Conservation (phyloP, 2,113 vertebrate genomes). For the Trochalopteron elliotii region DNA sequence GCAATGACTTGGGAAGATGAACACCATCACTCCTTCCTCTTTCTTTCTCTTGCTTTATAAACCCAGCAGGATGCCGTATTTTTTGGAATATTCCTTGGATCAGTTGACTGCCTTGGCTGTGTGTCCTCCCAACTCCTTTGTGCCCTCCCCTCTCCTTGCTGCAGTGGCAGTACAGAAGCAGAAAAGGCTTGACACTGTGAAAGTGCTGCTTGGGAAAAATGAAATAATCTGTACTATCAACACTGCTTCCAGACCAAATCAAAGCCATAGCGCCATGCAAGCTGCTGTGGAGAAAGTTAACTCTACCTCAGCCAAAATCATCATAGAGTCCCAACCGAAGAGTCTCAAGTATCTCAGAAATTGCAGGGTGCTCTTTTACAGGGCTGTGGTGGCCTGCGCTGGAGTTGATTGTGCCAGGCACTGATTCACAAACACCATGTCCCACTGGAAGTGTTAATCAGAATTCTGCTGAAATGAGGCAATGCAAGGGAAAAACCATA, state of each 20-base stretch:
- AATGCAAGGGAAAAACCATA: background rate
- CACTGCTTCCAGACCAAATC: background rate
- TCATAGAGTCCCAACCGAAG: fast-evolving
- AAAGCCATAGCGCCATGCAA: fast-evolving
- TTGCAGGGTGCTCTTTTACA: fast-evolving
- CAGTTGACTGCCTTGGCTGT: background rate
- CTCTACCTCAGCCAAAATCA: background rate
- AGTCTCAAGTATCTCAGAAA: background rate
- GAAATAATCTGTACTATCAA: fast-evolving
- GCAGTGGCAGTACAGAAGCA: fast-evolving
- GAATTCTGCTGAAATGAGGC: background rate
- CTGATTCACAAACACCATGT: background rate
- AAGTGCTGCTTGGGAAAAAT: background rate
- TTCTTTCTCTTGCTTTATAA: background rate
- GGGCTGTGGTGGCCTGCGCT: too few species aligned
- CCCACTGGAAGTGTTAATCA: background rate
- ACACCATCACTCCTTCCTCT: background rate
- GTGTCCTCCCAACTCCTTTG: background rate
- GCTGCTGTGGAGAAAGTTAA: background rate
- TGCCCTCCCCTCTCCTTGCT: background rate
- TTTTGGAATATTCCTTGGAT: background rate
- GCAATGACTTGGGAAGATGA: fast-evolving
- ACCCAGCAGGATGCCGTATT: background rate
- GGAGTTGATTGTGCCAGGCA: fast-evolving
- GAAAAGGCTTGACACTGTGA: fast-evolving